Evolutionary conservation across 1,140 invertebrate species (phyloP).

Genomic region (Eupristina koningsbergeri): DNA sequence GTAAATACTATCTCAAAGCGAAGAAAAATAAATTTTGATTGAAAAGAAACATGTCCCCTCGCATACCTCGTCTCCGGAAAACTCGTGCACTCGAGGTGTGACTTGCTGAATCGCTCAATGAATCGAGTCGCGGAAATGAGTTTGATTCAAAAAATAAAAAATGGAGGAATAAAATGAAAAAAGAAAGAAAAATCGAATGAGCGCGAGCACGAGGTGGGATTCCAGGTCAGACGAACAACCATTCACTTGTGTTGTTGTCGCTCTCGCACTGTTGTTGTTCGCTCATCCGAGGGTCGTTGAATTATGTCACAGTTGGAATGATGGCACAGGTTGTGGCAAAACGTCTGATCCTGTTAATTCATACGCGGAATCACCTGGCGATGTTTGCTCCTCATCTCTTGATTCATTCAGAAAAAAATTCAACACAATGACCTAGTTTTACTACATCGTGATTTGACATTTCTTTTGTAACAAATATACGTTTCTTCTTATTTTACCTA

Average conservation of each 20-base stretch:
- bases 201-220: not conserved
- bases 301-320: slow-evolving; percentile 33
- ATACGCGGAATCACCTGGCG: not conserved
- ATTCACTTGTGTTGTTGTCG: slow-evolving; percentile 25
- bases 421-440: slow-evolving; percentile 12
- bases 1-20: not conserved
- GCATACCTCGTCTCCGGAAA: not conserved
- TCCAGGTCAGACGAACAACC: slow-evolving; percentile 21
- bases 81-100: too few species aligned
- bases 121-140: slow-evolving; percentile 13
- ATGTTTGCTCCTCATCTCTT: not conserved
- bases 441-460: not conserved
- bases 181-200: not conserved
- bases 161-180: not conserved
- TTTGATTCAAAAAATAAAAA: not conserved
- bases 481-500: not conserved
- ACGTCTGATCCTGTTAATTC: not conserved
- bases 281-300: slow-evolving; percentile 14
- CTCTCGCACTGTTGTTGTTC: not conserved
- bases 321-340: not conserved
- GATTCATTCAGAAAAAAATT: not conserved
- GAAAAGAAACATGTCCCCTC: not conserved
- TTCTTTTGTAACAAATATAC: not conserved
- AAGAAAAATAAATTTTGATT: too few species aligned
- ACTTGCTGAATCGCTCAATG: not conserved